Conservation (phyloP, 2,113 vertebrate genomes). For the Jacana jacana region DNA sequence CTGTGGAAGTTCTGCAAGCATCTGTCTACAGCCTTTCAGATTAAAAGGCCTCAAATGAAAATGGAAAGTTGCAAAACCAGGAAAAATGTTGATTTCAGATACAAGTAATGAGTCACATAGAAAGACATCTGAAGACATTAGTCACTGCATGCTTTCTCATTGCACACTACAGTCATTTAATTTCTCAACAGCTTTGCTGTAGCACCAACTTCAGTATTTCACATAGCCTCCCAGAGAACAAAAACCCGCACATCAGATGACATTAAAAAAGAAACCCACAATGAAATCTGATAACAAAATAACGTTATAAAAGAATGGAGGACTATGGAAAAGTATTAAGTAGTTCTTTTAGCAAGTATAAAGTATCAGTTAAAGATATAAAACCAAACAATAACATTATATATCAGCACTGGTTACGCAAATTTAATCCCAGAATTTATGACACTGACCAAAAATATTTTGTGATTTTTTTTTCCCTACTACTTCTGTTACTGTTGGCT, state of each 20-base stretch:
- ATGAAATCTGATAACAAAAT: neutral
- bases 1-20: neutral
- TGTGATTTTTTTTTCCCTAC: neutral
- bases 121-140: neutral
- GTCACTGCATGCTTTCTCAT: neutral
- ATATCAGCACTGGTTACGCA: neutral
- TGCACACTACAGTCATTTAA: neutral
- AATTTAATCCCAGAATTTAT: neutral
- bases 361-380: neutral
- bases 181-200: neutral
- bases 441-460: neutral
- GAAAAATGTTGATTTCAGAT: neutral
- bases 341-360: neutral
- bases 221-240: neutral
- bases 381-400: neutral
- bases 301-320: neutral
- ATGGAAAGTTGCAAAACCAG: neutral
- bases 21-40: neutral
- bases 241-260: neutral
- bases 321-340: neutral
- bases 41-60: neutral
- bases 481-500: neutral
- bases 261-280: neutral
- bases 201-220: neutral
- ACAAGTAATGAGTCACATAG: neutral